Base-by-base conservation (phyloP, 2,888 invertebrate genomes). In the Cybosia mesomella region DNA sequence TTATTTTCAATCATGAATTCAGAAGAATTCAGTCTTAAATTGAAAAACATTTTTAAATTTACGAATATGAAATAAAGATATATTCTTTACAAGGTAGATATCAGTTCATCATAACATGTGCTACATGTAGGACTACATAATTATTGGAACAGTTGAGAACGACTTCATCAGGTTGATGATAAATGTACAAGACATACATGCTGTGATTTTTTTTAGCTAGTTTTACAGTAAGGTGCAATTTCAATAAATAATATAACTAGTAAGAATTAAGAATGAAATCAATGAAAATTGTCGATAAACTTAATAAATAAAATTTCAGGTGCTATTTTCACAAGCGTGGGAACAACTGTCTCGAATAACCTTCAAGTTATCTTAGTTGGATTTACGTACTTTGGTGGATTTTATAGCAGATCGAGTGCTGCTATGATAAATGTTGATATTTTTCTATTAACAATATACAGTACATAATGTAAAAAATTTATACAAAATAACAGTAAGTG, bases 401-500 rank as follows among this genome's bases (percentile, higher is more conserved):
- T 59, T 22, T 43, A 58, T 49, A 58, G 32, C 22, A 22, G 43
- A 65, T 24, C 32, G 18, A 43, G 22, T 43, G 13, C 21, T 15
- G n/a, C 3, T 21, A 22, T 28, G 22, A 57, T 24, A n/a, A n/a
- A n/a, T 66, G 43, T 34, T 64, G 36, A 55, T 9, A 66, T 64
- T 72, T 2, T 70, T 68, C 68, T 36, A 32, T 64, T 54, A 57
- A 71, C 58, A 58, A 43, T 67, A 60, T 66, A 21, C 63, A 54
- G 58, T 77, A 73, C 61, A 77, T 72, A 72, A 76, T 65, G 67
- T 59, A 55, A 67, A 54, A 65, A 66, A 58, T 73, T 74, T 76
- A 74, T 74, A 71, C 71, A 80, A 81, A 74, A 72, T 72, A 74
- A 66, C 77, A 77, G 80, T 85, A 75, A 88, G 89, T 91, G 87